These are phyloP conservation scores for Timandra comae DNA, from an alignment of 2,888 invertebrate species.

Conservation along the genomic window DNA sequence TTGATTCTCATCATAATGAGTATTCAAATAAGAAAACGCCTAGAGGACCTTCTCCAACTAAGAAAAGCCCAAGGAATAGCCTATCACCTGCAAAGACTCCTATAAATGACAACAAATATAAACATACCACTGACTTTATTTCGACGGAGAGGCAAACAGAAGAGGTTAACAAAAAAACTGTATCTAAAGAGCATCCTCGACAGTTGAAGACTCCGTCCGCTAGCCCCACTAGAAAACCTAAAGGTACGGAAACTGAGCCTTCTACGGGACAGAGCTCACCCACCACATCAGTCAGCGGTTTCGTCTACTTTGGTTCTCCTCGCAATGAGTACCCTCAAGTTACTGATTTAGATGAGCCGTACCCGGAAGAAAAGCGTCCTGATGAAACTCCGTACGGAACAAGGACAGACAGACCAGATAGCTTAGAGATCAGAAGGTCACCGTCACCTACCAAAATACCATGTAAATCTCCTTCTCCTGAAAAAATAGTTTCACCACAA, in stretches of 20 bases:
- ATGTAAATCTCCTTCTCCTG: constrained; percentile 58
- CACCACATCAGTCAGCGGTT: constrained; percentile 75
- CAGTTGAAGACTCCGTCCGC: constrained; percentile 68
- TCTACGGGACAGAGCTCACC: constrained; percentile 72
- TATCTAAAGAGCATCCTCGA: constrained; percentile 43
- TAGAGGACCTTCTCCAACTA: constrained; percentile 28
- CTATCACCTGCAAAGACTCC: constrained; percentile 41
- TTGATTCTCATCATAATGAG: constrained; percentile 28
- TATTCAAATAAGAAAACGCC: constrained; percentile 25
- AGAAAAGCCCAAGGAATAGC: constrained; percentile 33
- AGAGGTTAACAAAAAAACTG: constrained; percentile 38
- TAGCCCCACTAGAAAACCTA: constrained; percentile 66
- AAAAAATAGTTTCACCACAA: constrained; percentile 40
- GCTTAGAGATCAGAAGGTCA: constrained; percentile 33
- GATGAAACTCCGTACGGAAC: constrained; percentile 25
- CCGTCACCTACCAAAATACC: constrained; percentile 62
- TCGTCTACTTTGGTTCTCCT: constrained; percentile 62
- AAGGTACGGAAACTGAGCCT: constrained; percentile 43
- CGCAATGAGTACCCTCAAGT: constrained; percentile 39
- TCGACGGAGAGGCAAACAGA: constrained; percentile 44
- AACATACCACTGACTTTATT: constrained; percentile 49
- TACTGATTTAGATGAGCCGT: constrained; percentile 53
- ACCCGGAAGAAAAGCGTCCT: constrained; percentile 26
- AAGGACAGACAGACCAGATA: constrained; percentile 38
- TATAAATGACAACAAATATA: constrained; percentile 38